phyloP scores from a whole-genome alignment of 2,113 vertebrate genomes.

The Nettapus auritus region DNA sequence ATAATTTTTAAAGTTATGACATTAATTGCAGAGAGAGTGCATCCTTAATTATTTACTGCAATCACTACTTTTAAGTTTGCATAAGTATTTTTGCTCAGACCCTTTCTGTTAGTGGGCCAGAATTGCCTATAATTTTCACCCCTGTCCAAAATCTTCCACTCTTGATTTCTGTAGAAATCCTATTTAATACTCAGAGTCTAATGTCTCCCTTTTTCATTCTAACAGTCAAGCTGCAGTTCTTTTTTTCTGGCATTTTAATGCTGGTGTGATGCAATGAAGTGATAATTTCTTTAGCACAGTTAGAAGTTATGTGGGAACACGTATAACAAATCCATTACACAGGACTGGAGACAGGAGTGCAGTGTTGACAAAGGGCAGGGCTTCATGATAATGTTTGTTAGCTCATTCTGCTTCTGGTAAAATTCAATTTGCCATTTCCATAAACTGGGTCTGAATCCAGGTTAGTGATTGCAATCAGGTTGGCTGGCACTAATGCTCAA shows the following conservation, averaged over 20 bases:
- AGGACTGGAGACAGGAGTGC: conserved; percentile 31
- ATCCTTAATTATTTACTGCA: neutral
- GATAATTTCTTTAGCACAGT: neutral
- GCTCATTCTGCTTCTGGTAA: conserved; percentile 60
- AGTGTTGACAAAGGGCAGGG: conserved; percentile 75
- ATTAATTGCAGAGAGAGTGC: neutral
- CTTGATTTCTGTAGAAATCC: neutral
- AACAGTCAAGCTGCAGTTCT: neutral
- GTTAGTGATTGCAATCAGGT: conserved; percentile 24
- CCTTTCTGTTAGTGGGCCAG: neutral
- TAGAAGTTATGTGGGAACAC: conserved; percentile 53
- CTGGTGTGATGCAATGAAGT: conserved; percentile 3
- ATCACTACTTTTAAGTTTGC: neutral
- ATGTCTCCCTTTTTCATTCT: neutral
- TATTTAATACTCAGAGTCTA: neutral
- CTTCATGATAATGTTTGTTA: conserved; percentile 58
- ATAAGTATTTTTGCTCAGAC: neutral
- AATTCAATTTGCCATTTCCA: conserved; percentile 31
- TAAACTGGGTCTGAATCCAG: conserved; percentile 50
- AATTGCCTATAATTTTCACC: neutral
- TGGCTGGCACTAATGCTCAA: neutral
- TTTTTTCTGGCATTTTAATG: neutral
- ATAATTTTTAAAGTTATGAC: neutral
- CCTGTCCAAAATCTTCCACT: neutral
- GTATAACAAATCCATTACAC: conserved; percentile 53